Evolutionary conservation across 2,888 invertebrate genomes (phyloP), one percentile per base, ranked within the genome.

Genomic region (Limnephilus lunatus): DNA sequence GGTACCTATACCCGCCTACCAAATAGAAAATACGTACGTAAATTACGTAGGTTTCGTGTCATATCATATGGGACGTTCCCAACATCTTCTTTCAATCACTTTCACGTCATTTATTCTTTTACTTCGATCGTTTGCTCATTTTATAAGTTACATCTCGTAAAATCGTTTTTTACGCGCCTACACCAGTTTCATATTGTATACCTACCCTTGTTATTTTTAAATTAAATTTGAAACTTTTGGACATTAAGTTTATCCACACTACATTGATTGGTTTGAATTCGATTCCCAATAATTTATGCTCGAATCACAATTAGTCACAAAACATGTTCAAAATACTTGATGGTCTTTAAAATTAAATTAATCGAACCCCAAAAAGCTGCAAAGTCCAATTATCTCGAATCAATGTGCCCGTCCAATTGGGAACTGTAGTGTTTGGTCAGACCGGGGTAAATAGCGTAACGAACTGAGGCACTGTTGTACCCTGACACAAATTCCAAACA

Each of bases 381-480:
- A 68, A 68, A 68, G 68, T 68, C n/a, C 68, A 68, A 68, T 68
- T 68, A 68, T 68, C 68, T 68, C 25, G 39, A 31, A 87, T 87
- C 87, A 87, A 87, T 87, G 87, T 81, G 48, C 48, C 81, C 53
- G n/a, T 68, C 68, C 68, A 68, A 68, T 68, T 68, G 68, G 32
- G 9, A 82, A 91, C 81, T 15, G 30, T 80, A 81, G 81, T n/a
- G 81, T 86, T 87, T 80, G 91, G 93, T 90, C 93, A 93, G 91
- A 31, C 53, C 90, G 14, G 91, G 90, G 93, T 92, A 93, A 93
- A 93, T 90, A 93, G 90, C 92, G 90, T 93, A 93, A 93, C 92
- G 93, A 93, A 91, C 93, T 90, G 89, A 90, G 90, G 92, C 90
- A 91, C 93, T 85, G 86, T 83, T 68, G 90, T 32, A 90, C 89